Evolutionary conservation across 2,113 vertebrate genomes (phyloP).

Genomic region (Pseudolaguvia tuberculata): DNA sequence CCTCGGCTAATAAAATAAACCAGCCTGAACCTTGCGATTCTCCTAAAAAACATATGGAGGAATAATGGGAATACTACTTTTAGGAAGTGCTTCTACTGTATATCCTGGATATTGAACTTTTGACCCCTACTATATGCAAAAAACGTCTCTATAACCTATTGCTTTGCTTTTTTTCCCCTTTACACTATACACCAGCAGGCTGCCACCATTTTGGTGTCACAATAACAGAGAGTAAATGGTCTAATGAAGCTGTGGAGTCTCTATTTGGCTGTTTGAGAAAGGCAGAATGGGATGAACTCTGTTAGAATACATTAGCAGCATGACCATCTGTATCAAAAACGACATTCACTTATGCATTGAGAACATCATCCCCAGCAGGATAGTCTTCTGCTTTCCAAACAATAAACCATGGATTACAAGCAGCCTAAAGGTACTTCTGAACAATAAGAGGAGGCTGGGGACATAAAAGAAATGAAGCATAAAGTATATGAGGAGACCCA

Average conservation of each 20-base stretch:
- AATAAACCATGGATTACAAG: constrained; percentile 30
- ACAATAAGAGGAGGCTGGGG: background rate
- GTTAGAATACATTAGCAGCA: constrained; percentile 14
- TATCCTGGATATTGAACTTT: constrained; percentile 5
- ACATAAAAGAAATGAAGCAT: constrained; percentile 15
- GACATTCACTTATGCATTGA: constrained; percentile 11
- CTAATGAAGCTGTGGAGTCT: background rate
- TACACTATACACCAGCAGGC: background rate
- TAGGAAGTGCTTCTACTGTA: too few species aligned
- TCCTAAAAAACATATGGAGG: background rate
- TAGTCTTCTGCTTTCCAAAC: constrained; percentile 17
- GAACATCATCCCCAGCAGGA: constrained; percentile 4
- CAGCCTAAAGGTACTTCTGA: constrained; percentile 13
- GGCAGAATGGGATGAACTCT: background rate
- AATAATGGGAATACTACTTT: too few species aligned
- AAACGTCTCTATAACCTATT: background rate
- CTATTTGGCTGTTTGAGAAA: background rate
- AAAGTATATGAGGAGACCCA: background rate
- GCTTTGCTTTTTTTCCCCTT: background rate
- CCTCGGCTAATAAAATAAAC: background rate
- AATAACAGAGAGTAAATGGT: background rate
- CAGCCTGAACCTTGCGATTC: background rate
- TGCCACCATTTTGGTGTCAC: constrained; percentile 11
- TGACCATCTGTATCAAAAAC: constrained; percentile 3
- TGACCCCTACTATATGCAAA: background rate